phyloP scores from a whole-genome alignment of 2,888 invertebrate genomes.

The Xestia rhomboidea region DNA sequence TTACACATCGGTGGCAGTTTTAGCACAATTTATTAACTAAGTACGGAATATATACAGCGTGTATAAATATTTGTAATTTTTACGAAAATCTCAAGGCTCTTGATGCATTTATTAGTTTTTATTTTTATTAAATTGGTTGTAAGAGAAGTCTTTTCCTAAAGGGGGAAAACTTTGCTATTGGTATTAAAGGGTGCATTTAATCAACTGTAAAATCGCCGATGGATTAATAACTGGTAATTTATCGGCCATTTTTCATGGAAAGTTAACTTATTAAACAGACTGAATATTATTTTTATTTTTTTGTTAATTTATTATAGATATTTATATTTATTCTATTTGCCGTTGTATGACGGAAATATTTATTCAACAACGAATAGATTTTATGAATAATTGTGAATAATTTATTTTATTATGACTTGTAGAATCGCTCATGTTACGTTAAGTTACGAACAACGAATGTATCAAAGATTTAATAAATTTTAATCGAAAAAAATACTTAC shows the following conservation, averaged over 20 bases:
- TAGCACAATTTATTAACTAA: conserved; percentile 10
- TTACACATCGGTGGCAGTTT: conserved; percentile 26
- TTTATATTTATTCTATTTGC: conserved; percentile 72
- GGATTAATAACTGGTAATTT: conserved; percentile 74
- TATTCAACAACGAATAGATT: conserved; percentile 49
- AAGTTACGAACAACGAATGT: conserved; percentile 74
- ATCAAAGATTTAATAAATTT: conserved; percentile 75
- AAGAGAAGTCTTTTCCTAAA: conserved; percentile 33
- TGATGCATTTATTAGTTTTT: conserved; percentile 42
- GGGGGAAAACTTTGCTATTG: conserved; percentile 58
- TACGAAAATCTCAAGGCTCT: conserved; percentile 3
- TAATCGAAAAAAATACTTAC: conserved; percentile 51
- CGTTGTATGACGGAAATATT: conserved; percentile 58
- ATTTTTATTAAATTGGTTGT: conserved; percentile 32
- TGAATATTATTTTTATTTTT: conserved; percentile 77
- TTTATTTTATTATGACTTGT: conserved; percentile 61
- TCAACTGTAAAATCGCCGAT: conserved; percentile 83
- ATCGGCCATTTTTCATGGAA: conserved; percentile 83
- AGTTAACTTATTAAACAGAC: conserved; percentile 77
- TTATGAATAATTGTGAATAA: conserved; percentile 65
- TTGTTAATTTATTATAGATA: conserved; percentile 83
- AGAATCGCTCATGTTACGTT: conserved; percentile 66
- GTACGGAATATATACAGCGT: conserved; percentile 11
- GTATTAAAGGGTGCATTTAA: conserved; percentile 71
- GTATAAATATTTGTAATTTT: not conserved